These are phyloP conservation scores for Sarcophaga carnaria DNA, from an alignment of 2,888 invertebrate genomes.

Conservation along the genomic window DNA sequence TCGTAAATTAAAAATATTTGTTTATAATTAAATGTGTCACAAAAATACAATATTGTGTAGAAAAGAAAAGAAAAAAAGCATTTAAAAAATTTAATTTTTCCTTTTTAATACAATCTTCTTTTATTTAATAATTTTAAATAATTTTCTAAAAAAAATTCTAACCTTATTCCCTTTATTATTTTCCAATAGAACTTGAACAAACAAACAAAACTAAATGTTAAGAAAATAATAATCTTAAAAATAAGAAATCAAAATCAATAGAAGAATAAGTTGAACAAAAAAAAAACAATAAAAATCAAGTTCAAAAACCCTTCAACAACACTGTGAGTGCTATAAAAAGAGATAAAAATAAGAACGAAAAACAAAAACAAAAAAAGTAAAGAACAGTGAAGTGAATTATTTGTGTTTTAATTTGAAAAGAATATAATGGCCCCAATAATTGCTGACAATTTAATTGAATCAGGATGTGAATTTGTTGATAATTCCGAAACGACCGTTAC, in stretches of 20 bases:
- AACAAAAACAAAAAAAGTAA: conserved; percentile 59
- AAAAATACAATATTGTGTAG: background rate
- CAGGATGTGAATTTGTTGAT: conserved; percentile 80
- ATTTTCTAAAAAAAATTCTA: background rate
- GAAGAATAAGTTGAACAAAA: conserved; percentile 2
- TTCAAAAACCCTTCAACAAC: conserved; percentile 51
- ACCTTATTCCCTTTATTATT: conserved; percentile 29
- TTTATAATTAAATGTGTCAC: background rate
- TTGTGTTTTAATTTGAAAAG: conserved; percentile 50
- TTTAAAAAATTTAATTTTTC: conserved; percentile 23
- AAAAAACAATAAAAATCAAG: conserved; percentile 39
- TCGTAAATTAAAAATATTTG: background rate
- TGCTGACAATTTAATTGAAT: conserved; percentile 79
- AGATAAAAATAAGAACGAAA: background rate
- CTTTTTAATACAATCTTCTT: background rate
- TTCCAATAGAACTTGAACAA: conserved; percentile 38
- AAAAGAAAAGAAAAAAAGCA: conserved; percentile 18
- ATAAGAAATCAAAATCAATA: conserved; percentile 4
- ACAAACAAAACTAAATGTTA: conserved; percentile 40
- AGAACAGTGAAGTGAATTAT: background rate
- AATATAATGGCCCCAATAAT: conserved; percentile 82
- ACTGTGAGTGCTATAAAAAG: conserved; percentile 38
- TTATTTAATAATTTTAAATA: background rate
- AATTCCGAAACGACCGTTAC: conserved; percentile 73
- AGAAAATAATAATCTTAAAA: conserved; percentile 35